These are phyloP conservation scores for Lutjanus erythropterus DNA, from an alignment of 2,113 vertebrate genomes.

Conservation along the genomic window DNA sequence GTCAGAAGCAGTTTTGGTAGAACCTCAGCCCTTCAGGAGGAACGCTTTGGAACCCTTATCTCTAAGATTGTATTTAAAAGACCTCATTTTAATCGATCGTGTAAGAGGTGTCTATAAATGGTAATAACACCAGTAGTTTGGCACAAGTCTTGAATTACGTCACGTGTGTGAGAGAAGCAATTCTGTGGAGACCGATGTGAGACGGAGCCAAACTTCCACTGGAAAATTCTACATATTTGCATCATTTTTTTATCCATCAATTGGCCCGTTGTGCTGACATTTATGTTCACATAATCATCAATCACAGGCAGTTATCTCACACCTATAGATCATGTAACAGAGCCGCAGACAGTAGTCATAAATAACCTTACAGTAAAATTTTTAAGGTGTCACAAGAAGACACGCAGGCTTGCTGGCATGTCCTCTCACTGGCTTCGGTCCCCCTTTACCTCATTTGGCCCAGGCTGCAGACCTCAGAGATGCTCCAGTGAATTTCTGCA, in stretches of 20 bases:
- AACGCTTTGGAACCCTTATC: no score
- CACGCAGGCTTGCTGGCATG: slow-evolving; percentile 1
- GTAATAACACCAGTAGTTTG: not conserved
- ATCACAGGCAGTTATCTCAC: not conserved
- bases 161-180: not conserved
- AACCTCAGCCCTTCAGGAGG: no score
- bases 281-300: not conserved
- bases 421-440: slow-evolving; percentile 35
- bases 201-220: no score
- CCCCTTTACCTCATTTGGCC: slow-evolving; percentile 57
- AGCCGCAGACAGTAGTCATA: not conserved
- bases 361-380: not conserved
- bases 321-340: not conserved
- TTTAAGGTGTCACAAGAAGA: slow-evolving; percentile 6
- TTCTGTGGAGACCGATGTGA: not conserved
- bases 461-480: slow-evolving; percentile 47
- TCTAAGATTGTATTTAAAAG: no score
- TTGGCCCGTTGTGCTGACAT: not conserved
- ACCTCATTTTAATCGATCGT: no score
- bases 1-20: no score
- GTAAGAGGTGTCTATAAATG: no score
- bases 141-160: not conserved
- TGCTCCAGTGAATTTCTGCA: slow-evolving; percentile 68
- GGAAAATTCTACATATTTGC: not conserved
- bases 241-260: not conserved